These are phyloP conservation scores for Rotaria magnacalcarata DNA, from an alignment of 2,888 invertebrate species.

Conservation along the genomic window DNA sequence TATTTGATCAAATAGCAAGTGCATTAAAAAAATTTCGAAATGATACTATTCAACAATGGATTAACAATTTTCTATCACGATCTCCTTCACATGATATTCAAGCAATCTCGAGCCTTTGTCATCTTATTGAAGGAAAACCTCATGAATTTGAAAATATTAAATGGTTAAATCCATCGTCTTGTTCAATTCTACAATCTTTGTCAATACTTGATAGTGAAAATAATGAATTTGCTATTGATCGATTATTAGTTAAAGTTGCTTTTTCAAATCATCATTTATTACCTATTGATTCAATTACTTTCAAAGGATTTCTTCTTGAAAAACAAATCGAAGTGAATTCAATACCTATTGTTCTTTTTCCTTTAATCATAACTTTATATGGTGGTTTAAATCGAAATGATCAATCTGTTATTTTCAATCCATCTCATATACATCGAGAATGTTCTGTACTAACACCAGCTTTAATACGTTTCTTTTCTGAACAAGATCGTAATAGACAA, in stretches of 20 bases:
- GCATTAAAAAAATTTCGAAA: not conserved
- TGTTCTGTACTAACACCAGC: not conserved
- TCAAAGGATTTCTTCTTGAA: not conserved
- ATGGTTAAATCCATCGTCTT: not conserved
- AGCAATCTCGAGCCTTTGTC: not conserved
- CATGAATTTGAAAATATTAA: slow-evolving; percentile 8
- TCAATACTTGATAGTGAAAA: not conserved
- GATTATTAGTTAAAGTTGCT: not conserved
- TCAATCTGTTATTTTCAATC: not conserved
- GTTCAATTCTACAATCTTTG: not conserved
- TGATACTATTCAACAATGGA: not conserved
- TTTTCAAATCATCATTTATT: not conserved
- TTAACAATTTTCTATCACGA: not conserved
- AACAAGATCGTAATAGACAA: not conserved
- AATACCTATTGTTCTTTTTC: not conserved
- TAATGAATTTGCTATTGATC: slow-evolving; percentile 1
- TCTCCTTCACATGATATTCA: not conserved
- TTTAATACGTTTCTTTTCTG: not conserved
- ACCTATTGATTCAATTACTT: not conserved
- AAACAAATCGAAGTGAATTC: not conserved
- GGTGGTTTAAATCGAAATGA: not conserved
- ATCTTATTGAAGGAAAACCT: not conserved
- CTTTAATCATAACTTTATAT: not conserved
- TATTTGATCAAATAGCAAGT: not conserved
- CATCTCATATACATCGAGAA: not conserved